These are phyloP conservation scores for Euplexia lucipara DNA, from an alignment of 2,888 invertebrate genomes.

Conservation along the genomic window DNA sequence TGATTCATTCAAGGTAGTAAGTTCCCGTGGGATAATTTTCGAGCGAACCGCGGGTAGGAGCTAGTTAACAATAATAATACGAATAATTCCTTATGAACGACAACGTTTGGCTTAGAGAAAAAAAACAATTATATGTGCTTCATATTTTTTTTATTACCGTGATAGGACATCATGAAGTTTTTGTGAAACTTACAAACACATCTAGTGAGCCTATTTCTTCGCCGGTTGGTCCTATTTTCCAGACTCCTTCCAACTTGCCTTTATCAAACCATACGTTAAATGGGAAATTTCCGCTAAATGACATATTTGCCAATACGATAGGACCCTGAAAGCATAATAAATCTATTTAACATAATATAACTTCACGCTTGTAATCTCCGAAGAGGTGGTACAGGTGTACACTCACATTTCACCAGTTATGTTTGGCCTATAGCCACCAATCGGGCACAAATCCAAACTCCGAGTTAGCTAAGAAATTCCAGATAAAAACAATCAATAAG, in stretches of 20 bases:
- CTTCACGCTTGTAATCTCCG: too few species aligned
- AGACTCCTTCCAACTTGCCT: conserved; percentile 32
- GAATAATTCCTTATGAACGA: background rate
- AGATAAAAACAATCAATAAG: too few species aligned
- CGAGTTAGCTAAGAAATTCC: too few species aligned
- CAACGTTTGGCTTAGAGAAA: background rate
- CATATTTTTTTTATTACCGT: background rate
- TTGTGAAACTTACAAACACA: conserved; percentile 10
- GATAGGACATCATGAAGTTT: background rate
- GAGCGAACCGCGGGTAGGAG: too few species aligned
- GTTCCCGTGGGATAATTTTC: too few species aligned
- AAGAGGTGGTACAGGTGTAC: too few species aligned
- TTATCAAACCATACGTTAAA: conserved; percentile 32
- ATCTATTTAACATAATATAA: too few species aligned
- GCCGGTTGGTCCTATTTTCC: conserved; percentile 6
- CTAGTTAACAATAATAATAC: too few species aligned
- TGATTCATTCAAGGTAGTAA: too few species aligned
- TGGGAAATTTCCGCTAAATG: conserved; percentile 37
- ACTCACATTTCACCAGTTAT: too few species aligned
- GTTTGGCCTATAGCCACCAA: too few species aligned
- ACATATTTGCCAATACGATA: conserved; percentile 15
- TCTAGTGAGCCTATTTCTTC: conserved; percentile 23
- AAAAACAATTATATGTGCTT: background rate
- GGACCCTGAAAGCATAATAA: conserved; percentile 26
- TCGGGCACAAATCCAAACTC: too few species aligned